phyloP scores from a whole-genome alignment of 2,888 invertebrate species.

The Erebia aethiops region DNA sequence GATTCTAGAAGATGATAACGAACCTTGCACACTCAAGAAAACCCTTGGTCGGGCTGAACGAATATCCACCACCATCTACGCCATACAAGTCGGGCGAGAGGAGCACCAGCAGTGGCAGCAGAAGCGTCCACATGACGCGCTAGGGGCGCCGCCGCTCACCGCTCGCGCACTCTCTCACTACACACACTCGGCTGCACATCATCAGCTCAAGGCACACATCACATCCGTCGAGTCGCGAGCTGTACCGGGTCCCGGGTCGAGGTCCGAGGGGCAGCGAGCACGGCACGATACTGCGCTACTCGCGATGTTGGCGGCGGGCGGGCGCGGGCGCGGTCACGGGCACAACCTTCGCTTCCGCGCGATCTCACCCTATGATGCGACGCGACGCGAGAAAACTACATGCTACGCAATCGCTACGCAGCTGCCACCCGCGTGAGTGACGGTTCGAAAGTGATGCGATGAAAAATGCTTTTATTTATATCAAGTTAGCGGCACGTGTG shows the following conservation, averaged over 20 bases:
- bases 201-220: slow-evolving; percentile 70
- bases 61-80: slow-evolving; percentile 61
- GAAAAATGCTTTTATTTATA: slow-evolving; percentile 32
- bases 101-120: slow-evolving; percentile 66
- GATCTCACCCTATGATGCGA: slow-evolving; percentile 72
- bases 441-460: slow-evolving; percentile 34
- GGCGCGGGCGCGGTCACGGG: slow-evolving; percentile 77
- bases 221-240: slow-evolving; percentile 49
- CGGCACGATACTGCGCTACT: slow-evolving; percentile 72
- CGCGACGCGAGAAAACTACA: slow-evolving; percentile 44
- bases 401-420: slow-evolving; percentile 58
- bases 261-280: slow-evolving; percentile 73
- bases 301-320: slow-evolving; percentile 59
- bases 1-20: slow-evolving; percentile 45
- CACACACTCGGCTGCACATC: slow-evolving; percentile 70
- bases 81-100: slow-evolving; percentile 48
- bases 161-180: slow-evolving; percentile 67
- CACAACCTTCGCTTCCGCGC: slow-evolving; percentile 77
- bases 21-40: slow-evolving; percentile 79
- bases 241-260: slow-evolving; percentile 51
- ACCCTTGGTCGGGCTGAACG: slow-evolving; percentile 70
- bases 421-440: slow-evolving; percentile 49
- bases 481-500: slow-evolving; percentile 32
- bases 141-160: slow-evolving; percentile 63
- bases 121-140: slow-evolving; percentile 71